These are phyloP conservation scores for Rafetus swinhoei DNA, from an alignment of 2,113 vertebrate species.

Conservation along the genomic window DNA sequence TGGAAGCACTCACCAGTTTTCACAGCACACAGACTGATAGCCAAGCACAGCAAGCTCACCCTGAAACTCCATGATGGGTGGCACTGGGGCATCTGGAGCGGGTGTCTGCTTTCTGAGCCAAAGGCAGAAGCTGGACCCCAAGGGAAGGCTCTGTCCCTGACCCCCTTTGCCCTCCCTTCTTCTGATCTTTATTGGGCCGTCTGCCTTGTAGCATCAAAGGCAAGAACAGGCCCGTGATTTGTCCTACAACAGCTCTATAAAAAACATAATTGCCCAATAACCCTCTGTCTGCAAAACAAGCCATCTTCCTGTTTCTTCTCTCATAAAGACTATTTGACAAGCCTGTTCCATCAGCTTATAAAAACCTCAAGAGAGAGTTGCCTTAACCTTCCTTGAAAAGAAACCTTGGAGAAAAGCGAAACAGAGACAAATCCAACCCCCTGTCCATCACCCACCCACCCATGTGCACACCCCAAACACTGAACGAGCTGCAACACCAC, in stretches of 20 bases:
- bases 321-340: constrained; percentile 83
- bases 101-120: constrained; percentile 68
- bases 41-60: constrained; percentile 11
- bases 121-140: constrained; percentile 75
- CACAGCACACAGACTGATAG: neutral
- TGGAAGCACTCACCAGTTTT: neutral
- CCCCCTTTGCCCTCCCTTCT: constrained; percentile 79
- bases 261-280: constrained; percentile 85
- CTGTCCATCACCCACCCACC: neutral
- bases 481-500: neutral
- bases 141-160: constrained; percentile 76
- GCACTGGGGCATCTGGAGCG: constrained; percentile 36
- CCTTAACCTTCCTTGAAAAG: constrained; percentile 59
- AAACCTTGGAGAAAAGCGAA: constrained; percentile 37
- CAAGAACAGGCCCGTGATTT: constrained; percentile 78
- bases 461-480: neutral
- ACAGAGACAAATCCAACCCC: neutral
- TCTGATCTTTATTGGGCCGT: constrained; percentile 85
- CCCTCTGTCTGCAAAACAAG: constrained; percentile 82
- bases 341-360: constrained; percentile 80
- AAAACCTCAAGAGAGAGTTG: constrained; percentile 73
- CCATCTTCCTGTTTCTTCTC: constrained; percentile 85
- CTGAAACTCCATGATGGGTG: constrained; percentile 6
- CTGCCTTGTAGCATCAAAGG: constrained; percentile 82
- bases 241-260: constrained; percentile 84